Percentiles rank a stretch among this genome's conserved stretches.
These are phyloP conservation scores for Palaemon carinicauda DNA, from an alignment of 1,140 invertebrate species.

Conservation along the genomic window DNA sequence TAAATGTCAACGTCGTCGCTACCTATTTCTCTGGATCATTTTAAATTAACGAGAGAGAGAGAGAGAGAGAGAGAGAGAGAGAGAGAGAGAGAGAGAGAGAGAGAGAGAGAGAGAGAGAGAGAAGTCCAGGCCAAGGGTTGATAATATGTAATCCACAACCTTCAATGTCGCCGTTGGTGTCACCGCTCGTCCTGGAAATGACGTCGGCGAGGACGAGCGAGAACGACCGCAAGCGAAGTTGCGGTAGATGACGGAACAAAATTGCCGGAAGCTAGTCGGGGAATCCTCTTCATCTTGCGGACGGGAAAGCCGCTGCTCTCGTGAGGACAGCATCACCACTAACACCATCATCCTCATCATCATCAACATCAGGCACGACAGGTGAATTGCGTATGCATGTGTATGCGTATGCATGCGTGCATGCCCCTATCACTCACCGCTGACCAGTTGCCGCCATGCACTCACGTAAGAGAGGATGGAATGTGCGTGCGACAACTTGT, in stretches of 20 bases:
- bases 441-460: neutral
- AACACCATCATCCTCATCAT: too few species aligned
- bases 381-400: too few species aligned
- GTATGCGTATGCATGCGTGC: neutral
- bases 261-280: too few species aligned
- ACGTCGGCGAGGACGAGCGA: neutral
- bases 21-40: neutral
- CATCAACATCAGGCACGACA: too few species aligned
- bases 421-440: neutral
- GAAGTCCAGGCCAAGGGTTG: neutral
- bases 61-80: neutral
- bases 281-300: too few species aligned
- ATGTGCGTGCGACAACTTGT: constrained; percentile 34
- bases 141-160: too few species aligned
- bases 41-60: neutral
- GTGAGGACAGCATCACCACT: too few species aligned
- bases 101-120: neutral
- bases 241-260: neutral
- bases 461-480: neutral
- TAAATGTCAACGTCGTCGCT: too few species aligned
- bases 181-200: too few species aligned
- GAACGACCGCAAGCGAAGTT: neutral
- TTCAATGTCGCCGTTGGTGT: too few species aligned
- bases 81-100: neutral
- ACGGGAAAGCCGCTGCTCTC: too few species aligned